Conservation (phyloP, 1,140 invertebrate genomes). For the Bradynema listronoti region DNA sequence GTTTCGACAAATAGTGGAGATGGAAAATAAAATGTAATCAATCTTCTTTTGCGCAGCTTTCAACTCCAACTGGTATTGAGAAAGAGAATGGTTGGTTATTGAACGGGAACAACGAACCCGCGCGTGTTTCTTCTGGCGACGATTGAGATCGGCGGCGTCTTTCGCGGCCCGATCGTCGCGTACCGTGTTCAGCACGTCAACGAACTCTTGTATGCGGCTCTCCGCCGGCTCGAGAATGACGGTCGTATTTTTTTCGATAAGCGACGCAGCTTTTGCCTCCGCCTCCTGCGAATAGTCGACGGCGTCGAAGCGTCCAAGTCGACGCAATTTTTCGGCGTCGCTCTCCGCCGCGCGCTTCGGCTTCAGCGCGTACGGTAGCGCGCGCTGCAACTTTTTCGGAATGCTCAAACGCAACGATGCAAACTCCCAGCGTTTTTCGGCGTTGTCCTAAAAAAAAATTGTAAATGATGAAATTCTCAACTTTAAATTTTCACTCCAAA, state of each 20-base stretch:
- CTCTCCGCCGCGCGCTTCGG: slow-evolving; percentile 70
- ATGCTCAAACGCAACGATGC: slow-evolving; percentile 69
- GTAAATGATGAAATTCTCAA: slow-evolving; percentile 15
- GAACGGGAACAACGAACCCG: slow-evolving; percentile 21
- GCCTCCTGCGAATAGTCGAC: slow-evolving; percentile 1
- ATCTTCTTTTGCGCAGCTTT: too few species aligned
- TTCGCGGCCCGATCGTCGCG: slow-evolving; percentile 64
- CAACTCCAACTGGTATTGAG: too few species aligned
- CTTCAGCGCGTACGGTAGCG: slow-evolving; percentile 82
- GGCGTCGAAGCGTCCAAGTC: too few species aligned
- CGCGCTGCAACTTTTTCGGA: slow-evolving; percentile 76
- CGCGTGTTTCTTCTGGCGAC: slow-evolving; percentile 67
- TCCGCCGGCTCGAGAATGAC: slow-evolving; percentile 81
- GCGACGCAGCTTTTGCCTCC: slow-evolving; percentile 46
- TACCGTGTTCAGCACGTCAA: slow-evolving; percentile 61
- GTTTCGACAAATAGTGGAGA: too few species aligned
- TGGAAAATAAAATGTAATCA: too few species aligned
- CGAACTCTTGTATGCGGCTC: slow-evolving; percentile 65
- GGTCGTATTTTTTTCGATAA: slow-evolving; percentile 63
- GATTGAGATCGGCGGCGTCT: slow-evolving; percentile 52
- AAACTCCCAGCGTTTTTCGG: slow-evolving; percentile 65
- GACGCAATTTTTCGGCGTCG: too few species aligned
- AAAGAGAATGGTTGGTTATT: slow-evolving; percentile 2
- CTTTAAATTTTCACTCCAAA: background rate
- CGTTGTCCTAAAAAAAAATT: slow-evolving; percentile 23